Evolutionary conservation across 2,888 invertebrate species (phyloP), one percentile per base, ranked within the genome.

Genomic region (Nematopogon swammerdamellus): DNA sequence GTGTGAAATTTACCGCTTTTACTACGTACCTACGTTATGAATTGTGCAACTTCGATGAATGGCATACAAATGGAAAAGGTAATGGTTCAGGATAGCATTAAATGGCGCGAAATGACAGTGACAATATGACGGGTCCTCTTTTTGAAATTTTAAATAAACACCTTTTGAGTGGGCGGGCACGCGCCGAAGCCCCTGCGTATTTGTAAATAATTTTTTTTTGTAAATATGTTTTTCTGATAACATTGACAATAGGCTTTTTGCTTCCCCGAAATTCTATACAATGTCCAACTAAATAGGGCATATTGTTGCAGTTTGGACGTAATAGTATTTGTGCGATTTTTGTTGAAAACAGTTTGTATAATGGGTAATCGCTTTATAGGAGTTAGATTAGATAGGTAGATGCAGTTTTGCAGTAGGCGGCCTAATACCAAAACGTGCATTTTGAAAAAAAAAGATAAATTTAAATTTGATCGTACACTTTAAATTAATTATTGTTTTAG

Each of bases 131-230:
- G 67, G 67, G 59, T 52, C 64, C 62, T 68, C 71, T 72, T 71
- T 74, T 67, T 60, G 64, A 70, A 72, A 70, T 67, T 75, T 69
- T 74, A 51, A 77, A 79, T 77, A 77, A 79, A 77, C 77, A 79
- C 74, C 74, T 76, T 77, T 76, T 65, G 76, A 77, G 77, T 77
- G 73, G 79, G 79, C 79, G 79, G 74, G 70, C 68, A 69, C 63
- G 62, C 46, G 36, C 17, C 46, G 43, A 17, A 43, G 48, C 50
- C 36, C 44, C 59, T n/a, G 68, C 69, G 66, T 76, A 72, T 79
- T 77, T 77, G 74, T 72, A 79, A 77, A 77, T 76, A 77, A 67
- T 67, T 70, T 75, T 73, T 74, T 73, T 72, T 25, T 25, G n/a
- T n/a, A n/a, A 25, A 25, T 25, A 8, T 72, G 52, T 53, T 65